Conservation (phyloP, 2,113 vertebrate genomes). For the Cryptomyrus ogoouensis region DNA sequence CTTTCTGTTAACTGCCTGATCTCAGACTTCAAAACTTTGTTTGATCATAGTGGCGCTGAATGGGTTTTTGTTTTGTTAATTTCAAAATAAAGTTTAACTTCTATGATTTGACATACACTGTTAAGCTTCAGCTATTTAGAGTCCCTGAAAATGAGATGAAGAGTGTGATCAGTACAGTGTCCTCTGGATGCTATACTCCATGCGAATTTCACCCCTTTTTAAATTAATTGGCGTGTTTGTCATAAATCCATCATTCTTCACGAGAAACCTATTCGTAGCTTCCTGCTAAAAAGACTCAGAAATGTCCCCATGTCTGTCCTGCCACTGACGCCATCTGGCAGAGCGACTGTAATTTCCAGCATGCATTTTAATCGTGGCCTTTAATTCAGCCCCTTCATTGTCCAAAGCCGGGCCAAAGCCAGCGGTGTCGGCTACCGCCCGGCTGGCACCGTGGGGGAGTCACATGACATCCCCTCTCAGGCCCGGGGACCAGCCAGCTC, state of each 20-base stretch:
- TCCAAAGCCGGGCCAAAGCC: neutral
- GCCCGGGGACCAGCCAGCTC: neutral
- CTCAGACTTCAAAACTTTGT: neutral
- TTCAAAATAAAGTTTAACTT: neutral
- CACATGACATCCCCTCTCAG: neutral
- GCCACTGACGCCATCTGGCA: neutral
- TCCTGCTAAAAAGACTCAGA: neutral
- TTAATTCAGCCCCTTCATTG: neutral
- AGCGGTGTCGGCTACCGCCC: neutral
- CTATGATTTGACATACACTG: neutral
- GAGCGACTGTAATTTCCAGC: neutral
- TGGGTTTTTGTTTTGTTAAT: neutral
- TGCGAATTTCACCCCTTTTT: neutral
- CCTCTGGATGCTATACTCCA: neutral
- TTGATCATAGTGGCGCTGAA: neutral
- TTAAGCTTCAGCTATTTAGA: neutral
- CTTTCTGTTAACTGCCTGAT: neutral
- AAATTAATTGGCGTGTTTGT: neutral
- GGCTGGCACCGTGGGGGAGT: neutral
- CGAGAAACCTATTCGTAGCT: neutral
- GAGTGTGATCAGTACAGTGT: neutral
- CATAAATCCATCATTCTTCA: neutral
- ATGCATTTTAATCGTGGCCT: constrained; percentile 2
- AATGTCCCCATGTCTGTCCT: neutral
- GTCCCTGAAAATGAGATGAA: neutral